phyloP scores from a whole-genome alignment of 2,888 invertebrate species.

The Ectemnius lituratus region DNA sequence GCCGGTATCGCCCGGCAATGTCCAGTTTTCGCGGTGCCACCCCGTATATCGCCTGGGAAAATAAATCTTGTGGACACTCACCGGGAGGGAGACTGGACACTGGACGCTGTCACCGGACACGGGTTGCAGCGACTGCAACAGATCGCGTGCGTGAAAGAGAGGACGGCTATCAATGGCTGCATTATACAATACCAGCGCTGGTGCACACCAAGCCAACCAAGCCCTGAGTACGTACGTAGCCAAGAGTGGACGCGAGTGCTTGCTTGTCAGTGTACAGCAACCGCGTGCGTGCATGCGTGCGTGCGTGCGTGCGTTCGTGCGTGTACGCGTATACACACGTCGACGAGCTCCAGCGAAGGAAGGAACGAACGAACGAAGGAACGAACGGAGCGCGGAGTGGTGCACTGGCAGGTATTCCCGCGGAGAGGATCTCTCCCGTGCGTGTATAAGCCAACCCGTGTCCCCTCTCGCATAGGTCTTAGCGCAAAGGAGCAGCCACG shows the following conservation, averaged over 20 bases:
- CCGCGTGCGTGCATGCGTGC: slow-evolving; percentile 17
- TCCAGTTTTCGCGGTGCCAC: slow-evolving; percentile 63
- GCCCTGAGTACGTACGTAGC: no score
- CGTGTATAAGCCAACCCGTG: slow-evolving; percentile 39
- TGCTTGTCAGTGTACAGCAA: neutral
- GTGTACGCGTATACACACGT: slow-evolving; percentile 20
- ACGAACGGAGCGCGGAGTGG: slow-evolving; percentile 20
- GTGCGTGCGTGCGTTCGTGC: slow-evolving; percentile 5
- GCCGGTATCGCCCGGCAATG: slow-evolving; percentile 10
- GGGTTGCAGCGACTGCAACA: slow-evolving; percentile 74
- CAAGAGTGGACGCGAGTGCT: no score
- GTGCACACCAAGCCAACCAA: slow-evolving; percentile 42
- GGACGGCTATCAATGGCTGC: slow-evolving; percentile 76
- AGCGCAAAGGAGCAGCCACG: slow-evolving; percentile 16
- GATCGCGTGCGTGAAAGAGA: slow-evolving; percentile 76
- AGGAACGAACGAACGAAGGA: slow-evolving; percentile 5
- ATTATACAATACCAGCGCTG: slow-evolving; percentile 71
- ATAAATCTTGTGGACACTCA: slow-evolving; percentile 77
- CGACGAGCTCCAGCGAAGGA: slow-evolving; percentile 13
- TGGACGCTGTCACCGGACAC: slow-evolving; percentile 77
- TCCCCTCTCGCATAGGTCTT: slow-evolving; percentile 32
- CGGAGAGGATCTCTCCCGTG: slow-evolving; percentile 40
- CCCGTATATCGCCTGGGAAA: slow-evolving; percentile 75
- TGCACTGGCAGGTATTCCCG: slow-evolving; percentile 50
- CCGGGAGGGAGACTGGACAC: slow-evolving; percentile 73